Base-by-base conservation (phyloP, 2,888 invertebrate genomes). In the Xylocampa areola region DNA sequence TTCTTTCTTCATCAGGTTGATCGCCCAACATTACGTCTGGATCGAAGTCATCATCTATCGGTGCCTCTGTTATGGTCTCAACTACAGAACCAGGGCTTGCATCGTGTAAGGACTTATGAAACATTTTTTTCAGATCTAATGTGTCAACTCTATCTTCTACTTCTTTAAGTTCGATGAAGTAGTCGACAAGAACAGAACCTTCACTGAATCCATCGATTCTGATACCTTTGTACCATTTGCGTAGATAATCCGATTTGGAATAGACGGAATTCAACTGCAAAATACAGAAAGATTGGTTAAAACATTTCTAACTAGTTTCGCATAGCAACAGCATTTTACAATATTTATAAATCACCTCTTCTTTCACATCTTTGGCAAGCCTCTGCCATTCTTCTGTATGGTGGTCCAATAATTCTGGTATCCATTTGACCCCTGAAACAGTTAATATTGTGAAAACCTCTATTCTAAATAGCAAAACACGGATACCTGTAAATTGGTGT, bases 181-280 rank as follows among this genome's bases (percentile, higher is more conserved):
- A 98, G 85, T 98, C 98, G 10, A 98, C 98, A 11, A 98, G 92
- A 39, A 98, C 96, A 73, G 98, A 98, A 52, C 98, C 98, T 84
- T 97, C 95, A 81, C 96, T 98, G 86, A 98, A 98, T 63, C 97
- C 97, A 81, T 98, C 98, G 65, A 98, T 97, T 68, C 97, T 95
- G 59, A 98, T 96, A 76, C 96, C 97, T 80, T 96, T 97, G 87
- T 96, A 98, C 97, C 97, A 98, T 80, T 96, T 96, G 58, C 94
- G 96, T 7, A 98, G 90, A 51, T 95, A 90, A 19, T 96, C 95
- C 0, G 97, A 97, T 81, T 95, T 96, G 14, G 96, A 95, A 82
- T 97, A 98, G 11, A 97, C 96, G 50, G 96, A 96, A 84, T 98
- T 97, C 68, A 98, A 95, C 98, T 98, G 90, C 40, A 95, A 95